Conservation (phyloP, 2,797 vertebrate genomes). For the Malurus splendens region DNA sequence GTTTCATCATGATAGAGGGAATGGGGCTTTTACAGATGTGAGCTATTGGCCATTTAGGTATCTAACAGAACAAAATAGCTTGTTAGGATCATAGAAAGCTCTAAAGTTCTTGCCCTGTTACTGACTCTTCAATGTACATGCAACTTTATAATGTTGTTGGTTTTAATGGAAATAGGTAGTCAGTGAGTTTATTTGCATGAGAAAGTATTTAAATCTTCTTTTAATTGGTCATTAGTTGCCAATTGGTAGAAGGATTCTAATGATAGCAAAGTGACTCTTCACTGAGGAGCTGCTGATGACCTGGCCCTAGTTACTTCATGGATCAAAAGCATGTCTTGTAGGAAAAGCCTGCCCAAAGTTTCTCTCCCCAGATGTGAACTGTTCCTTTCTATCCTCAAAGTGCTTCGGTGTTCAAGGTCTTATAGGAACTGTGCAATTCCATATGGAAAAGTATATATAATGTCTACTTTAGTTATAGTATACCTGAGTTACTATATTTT, state of each 20-base stretch:
- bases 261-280: neutral
- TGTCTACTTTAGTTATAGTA: neutral
- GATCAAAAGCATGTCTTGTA: neutral
- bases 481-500: neutral
- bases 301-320: neutral
- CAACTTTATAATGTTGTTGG: neutral
- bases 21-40: neutral
- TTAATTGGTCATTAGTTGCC: neutral
- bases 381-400: accelerated
- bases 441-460: neutral
- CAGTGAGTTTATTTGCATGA: neutral
- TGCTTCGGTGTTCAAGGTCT: neutral
- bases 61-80: neutral
- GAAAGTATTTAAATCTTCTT: neutral
- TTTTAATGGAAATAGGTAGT: neutral
- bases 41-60: neutral
- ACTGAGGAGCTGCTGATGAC: neutral
- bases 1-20: neutral
- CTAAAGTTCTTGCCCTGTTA: neutral
- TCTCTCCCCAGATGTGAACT: neutral
- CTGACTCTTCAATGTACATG: neutral
- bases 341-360: neutral
- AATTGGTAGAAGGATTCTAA: neutral
- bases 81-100: neutral
- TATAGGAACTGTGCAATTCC: neutral